Conservation (phyloP, 2,797 vertebrate species). For the Lagocephalus sceleratus region DNA sequence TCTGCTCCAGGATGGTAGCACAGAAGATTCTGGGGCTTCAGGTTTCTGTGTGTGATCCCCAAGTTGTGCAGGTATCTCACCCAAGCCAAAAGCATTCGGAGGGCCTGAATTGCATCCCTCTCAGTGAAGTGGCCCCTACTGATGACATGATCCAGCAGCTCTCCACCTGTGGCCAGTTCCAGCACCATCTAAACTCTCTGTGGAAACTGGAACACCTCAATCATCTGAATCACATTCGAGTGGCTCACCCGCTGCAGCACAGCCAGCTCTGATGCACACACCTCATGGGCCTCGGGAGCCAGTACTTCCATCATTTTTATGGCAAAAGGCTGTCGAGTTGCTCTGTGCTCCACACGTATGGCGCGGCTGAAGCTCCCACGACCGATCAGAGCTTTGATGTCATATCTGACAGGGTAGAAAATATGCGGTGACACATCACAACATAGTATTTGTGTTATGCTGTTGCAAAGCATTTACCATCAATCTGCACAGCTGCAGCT, state of each 20-base stretch:
- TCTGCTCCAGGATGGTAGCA: slow-evolving; percentile 68
- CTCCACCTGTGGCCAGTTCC: slow-evolving; percentile 68
- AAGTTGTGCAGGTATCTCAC: slow-evolving; percentile 63
- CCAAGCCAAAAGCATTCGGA: slow-evolving; percentile 60
- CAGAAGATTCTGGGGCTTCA: slow-evolving; percentile 69
- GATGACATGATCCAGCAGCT: slow-evolving; percentile 65
- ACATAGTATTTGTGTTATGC: slow-evolving; percentile 11
- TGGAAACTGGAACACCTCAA: slow-evolving; percentile 69
- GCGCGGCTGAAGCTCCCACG: slow-evolving; percentile 70
- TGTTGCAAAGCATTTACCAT: slow-evolving; percentile 4
- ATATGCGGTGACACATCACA: too few species aligned
- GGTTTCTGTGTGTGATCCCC: slow-evolving; percentile 62
- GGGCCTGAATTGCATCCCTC: slow-evolving; percentile 59
- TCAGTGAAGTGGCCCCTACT: slow-evolving; percentile 65
- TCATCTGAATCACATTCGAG: slow-evolving; percentile 60
- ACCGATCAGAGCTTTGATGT: slow-evolving; percentile 76
- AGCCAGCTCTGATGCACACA: slow-evolving; percentile 63
- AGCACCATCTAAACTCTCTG: slow-evolving; percentile 65
- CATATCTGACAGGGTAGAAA: slow-evolving; percentile 53
- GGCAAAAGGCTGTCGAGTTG: slow-evolving; percentile 65
- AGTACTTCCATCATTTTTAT: slow-evolving; percentile 74
- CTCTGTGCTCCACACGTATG: slow-evolving; percentile 65
- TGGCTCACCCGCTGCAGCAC: slow-evolving; percentile 65
- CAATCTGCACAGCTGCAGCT: slow-evolving; percentile 11
- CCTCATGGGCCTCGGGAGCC: slow-evolving; percentile 52